A percentile compares a stretch with the other conserved stretches of the same genome.
phyloP scores from a whole-genome alignment of 2,797 vertebrate genomes.

The Cyprinodon diabolis region DNA sequence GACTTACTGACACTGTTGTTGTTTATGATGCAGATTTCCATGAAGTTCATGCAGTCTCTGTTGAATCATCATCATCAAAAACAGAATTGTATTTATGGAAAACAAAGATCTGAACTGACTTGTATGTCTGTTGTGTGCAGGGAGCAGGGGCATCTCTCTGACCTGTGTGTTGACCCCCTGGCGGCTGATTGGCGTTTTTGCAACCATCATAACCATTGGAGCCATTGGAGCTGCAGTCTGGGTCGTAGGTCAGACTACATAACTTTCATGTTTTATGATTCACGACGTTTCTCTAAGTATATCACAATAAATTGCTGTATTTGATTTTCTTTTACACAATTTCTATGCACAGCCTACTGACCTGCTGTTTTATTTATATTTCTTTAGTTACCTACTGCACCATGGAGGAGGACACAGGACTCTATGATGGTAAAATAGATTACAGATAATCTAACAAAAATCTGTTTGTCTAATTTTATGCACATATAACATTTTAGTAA shows the following conservation, averaged over 20 bases:
- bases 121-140: slow-evolving; percentile 43
- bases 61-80: not conserved
- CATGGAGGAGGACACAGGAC: slow-evolving; percentile 81
- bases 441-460: not conserved
- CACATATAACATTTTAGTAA: not conserved
- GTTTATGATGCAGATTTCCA: not conserved
- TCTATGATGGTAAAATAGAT: slow-evolving; percentile 81
- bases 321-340: slow-evolving; percentile 7
- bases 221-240: slow-evolving; percentile 87
- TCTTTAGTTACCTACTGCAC: slow-evolving; percentile 79
- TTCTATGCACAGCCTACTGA: not conserved
- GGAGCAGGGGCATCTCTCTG: slow-evolving; percentile 73
- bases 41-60: not conserved
- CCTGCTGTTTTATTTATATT: slow-evolving; percentile 7
- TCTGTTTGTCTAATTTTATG: not conserved
- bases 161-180: slow-evolving; percentile 83
- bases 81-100: not conserved
- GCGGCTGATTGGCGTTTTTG: slow-evolving; percentile 75
- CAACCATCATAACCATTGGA: slow-evolving; percentile 82
- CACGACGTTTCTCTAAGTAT: slow-evolving; percentile 8
- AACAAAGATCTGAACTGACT: not conserved
- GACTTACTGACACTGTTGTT: not conserved
- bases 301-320: not conserved
- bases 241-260: slow-evolving; percentile 85
- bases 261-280: slow-evolving; percentile 11